Evolutionary conservation across 2,888 invertebrate genomes (phyloP).

Genomic region (Watsonalla binaria): DNA sequence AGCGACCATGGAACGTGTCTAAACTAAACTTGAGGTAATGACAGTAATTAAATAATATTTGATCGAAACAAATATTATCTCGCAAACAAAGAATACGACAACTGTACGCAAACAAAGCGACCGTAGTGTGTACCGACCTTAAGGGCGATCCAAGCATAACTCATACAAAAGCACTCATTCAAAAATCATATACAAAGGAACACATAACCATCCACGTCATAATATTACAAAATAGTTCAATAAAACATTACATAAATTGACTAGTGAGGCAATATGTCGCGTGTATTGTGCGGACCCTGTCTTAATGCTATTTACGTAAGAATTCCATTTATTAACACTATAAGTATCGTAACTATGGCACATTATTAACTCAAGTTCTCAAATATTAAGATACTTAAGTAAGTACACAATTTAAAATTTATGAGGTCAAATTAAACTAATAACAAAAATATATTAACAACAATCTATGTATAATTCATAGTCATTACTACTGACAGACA

Average conservation of each 20-base stretch:
- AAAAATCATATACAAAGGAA: background rate
- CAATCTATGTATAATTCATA: too few relatives aligned
- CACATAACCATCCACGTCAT: background rate
- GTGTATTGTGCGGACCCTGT: conserved; percentile 29
- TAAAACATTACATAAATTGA: conserved; percentile 42
- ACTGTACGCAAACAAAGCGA: too few relatives aligned
- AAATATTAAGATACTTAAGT: background rate
- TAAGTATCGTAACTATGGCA: conserved; percentile 18
- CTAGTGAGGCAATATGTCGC: conserved; percentile 43
- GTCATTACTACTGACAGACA: too few relatives aligned
- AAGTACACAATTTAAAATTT: background rate
- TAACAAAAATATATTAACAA: background rate
- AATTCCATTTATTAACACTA: conserved; percentile 9
- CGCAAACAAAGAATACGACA: too few relatives aligned
- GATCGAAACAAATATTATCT: too few relatives aligned
- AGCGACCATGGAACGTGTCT: too few relatives aligned
- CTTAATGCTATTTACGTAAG: conserved; percentile 14
- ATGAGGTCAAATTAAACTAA: background rate
- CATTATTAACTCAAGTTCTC: conserved; percentile 4
- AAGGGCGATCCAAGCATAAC: too few relatives aligned
- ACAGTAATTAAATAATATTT: too few relatives aligned
- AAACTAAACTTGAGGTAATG: too few relatives aligned
- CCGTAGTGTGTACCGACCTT: too few relatives aligned
- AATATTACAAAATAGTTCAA: conserved; percentile 4
- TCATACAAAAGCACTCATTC: too few relatives aligned